A percentile compares a stretch with the other conserved stretches of the same genome.
phyloP scores from a whole-genome alignment of 2,113 vertebrate species.

The Dipodomys ordii region DNA sequence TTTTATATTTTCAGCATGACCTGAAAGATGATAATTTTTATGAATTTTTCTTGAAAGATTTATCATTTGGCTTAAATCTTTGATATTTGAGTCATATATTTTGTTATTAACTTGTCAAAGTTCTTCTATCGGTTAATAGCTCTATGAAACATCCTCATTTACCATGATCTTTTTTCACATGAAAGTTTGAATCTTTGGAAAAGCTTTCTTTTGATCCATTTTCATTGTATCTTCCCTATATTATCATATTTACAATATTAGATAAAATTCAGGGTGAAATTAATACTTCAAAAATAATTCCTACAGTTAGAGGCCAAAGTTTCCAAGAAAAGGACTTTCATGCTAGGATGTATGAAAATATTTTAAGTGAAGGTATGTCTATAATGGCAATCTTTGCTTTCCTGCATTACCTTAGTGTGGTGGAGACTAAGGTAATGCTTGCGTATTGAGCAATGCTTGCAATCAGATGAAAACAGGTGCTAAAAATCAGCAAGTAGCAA shows the following conservation, averaged over 20 bases:
- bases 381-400: background rate
- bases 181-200: slow-evolving; percentile 1
- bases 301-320: background rate
- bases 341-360: too few relatives aligned
- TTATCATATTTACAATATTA: background rate
- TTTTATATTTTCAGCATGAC: background rate
- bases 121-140: background rate
- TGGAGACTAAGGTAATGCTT: background rate
- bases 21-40: background rate
- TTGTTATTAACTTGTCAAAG: background rate
- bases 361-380: background rate
- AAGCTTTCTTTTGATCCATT: background rate
- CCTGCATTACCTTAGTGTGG: background rate
- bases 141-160: background rate
- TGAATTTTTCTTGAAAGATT: background rate
- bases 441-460: background rate
- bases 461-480: background rate
- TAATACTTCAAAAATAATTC: background rate
- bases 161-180: background rate
- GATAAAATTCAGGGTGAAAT: background rate
- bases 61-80: slow-evolving; percentile 8
- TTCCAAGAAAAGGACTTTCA: background rate
- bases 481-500: background rate
- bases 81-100: slow-evolving; percentile 46
- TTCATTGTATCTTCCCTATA: background rate